A percentile compares a stretch with the other conserved stretches of the same genome.
phyloP scores from a whole-genome alignment of 2,888 invertebrate genomes.

The Caenorhabditis becei region DNA sequence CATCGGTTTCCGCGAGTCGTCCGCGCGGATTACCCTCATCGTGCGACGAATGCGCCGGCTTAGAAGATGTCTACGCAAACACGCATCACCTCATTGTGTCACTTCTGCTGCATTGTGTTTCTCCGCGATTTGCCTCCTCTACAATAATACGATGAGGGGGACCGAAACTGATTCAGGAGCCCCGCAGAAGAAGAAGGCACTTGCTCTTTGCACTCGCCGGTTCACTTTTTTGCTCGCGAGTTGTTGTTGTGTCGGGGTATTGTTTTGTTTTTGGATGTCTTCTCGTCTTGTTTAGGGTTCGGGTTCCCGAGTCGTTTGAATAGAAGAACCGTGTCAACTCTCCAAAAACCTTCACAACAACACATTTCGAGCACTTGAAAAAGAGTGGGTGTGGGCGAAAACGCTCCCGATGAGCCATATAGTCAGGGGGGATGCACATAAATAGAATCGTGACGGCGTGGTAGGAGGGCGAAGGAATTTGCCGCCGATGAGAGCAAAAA shows the following conservation, averaged over 20 bases:
- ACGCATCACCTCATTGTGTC: constrained; percentile 48
- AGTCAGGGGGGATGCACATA: not conserved
- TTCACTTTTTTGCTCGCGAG: not conserved
- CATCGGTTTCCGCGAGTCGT: constrained; percentile 4
- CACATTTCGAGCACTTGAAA: constrained; percentile 7
- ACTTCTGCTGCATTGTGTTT: constrained; percentile 30
- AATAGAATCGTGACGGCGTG: constrained; percentile 25
- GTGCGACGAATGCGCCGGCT: constrained; percentile 56
- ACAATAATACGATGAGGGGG: not conserved
- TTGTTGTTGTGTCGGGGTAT: not conserved
- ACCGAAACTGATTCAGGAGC: not conserved
- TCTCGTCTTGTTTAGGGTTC: constrained; percentile 19
- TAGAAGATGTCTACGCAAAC: constrained; percentile 62
- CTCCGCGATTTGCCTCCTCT: not conserved
- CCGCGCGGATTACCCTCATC: constrained; percentile 48
- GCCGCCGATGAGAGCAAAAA: not conserved
- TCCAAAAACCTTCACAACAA: not conserved
- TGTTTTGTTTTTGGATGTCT: not conserved
- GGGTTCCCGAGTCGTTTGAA: not conserved
- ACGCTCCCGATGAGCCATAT: constrained; percentile 30
- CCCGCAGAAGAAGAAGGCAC: not conserved
- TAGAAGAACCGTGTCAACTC: constrained; percentile 3
- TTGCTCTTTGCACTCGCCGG: constrained; percentile 26
- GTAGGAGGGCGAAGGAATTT: not conserved
- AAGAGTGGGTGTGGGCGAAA: constrained; percentile 16